phyloP scores from a whole-genome alignment of 30 jellyfish, hydroid and myxozoan genomes.

The Morbakka virulenta region DNA sequence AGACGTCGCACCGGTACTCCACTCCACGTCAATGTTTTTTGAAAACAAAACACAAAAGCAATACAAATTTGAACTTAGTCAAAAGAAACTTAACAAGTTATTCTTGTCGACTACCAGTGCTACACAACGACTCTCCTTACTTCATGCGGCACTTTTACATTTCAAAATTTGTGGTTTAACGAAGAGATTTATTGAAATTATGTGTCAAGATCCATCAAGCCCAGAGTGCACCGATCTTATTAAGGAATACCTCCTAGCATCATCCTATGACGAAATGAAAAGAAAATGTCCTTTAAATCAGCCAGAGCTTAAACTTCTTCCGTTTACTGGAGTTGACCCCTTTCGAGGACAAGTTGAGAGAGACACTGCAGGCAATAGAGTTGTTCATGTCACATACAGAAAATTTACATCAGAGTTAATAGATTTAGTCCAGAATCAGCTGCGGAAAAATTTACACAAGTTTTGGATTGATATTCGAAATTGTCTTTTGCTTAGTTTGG shows the following conservation, averaged over 20 bases:
- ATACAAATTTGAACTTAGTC: constrained; percentile 48
- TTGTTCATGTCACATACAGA: constrained; percentile 53
- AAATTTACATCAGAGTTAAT: constrained; percentile 37
- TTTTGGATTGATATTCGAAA: constrained; percentile 48
- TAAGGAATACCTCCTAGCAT: constrained; percentile 65
- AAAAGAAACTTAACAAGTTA: constrained; percentile 3
- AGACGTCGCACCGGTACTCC: constrained; percentile 50
- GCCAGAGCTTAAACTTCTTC: constrained; percentile 58
- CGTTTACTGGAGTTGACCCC: constrained; percentile 51
- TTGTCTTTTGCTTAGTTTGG: constrained; percentile 26
- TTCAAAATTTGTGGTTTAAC: constrained; percentile 46
- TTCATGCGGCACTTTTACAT: constrained; percentile 78
- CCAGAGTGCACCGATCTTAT: constrained; percentile 63
- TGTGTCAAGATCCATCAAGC: constrained; percentile 90
- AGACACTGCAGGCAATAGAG: constrained; percentile 49
- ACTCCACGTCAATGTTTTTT: constrained; percentile 32
- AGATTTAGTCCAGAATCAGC: constrained; percentile 42
- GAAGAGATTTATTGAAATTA: constrained; percentile 62
- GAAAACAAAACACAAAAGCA: constrained; percentile 50
- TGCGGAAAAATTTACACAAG: constrained; percentile 25
- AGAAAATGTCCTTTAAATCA: background rate
- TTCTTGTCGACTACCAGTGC: constrained; percentile 60
- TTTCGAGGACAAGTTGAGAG: constrained; percentile 80
- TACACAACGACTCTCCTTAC: constrained; percentile 58
- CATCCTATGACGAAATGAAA: constrained; percentile 69